Evolutionary conservation across 2,888 invertebrate genomes (phyloP).

Genomic region (Diarsia mendica): DNA sequence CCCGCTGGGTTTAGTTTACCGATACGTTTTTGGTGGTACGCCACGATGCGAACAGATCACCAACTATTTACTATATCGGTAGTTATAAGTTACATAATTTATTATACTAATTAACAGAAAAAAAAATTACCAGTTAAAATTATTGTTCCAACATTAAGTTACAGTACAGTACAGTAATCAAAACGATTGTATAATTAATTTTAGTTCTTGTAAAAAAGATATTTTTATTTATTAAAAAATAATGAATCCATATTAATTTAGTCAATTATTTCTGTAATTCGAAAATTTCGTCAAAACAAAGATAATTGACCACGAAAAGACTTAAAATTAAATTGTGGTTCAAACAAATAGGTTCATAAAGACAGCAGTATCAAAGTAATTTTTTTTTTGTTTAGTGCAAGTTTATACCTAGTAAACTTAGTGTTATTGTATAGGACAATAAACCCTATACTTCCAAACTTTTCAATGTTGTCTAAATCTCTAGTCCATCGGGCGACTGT

Average conservation of each 20-base stretch:
- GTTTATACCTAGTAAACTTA: too few species aligned
- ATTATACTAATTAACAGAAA: too few species aligned
- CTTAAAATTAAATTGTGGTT: slow-evolving; percentile 15
- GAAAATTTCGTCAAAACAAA: background rate
- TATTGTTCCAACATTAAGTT: background rate
- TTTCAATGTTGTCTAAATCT: slow-evolving; percentile 2
- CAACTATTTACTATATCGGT: background rate
- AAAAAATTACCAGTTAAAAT: background rate
- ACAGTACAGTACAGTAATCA: background rate
- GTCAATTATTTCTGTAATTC: too few species aligned
- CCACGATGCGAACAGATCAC: background rate
- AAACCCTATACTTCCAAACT: too few species aligned
- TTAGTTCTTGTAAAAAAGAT: background rate
- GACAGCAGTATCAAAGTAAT: slow-evolving; percentile 19
- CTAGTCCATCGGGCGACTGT: slow-evolving; percentile 29
- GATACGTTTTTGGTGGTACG: background rate
- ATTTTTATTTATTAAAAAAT: background rate
- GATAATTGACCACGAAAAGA: slow-evolving; percentile 11
- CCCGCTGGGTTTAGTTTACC: background rate
- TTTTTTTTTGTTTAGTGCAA: slow-evolving; percentile 14
- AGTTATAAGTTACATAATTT: background rate
- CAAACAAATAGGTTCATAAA: slow-evolving; percentile 16
- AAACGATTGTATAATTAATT: background rate
- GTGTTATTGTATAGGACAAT: too few species aligned
- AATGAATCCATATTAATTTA: too few species aligned